Evolutionary conservation across 2,888 invertebrate genomes (phyloP).

Genomic region (Lasioglossum lativentre): DNA sequence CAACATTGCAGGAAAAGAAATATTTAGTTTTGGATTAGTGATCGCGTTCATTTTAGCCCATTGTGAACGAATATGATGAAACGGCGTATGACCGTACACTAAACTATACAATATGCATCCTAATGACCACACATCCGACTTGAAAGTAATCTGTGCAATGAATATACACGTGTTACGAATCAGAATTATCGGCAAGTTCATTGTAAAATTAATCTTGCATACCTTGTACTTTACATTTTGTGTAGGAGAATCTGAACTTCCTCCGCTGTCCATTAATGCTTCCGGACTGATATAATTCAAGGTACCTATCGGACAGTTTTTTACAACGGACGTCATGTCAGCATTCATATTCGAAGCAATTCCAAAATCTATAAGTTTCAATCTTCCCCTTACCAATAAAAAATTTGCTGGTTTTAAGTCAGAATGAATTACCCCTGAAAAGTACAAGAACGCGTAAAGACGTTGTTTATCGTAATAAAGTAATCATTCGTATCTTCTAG

Average conservation of each 20-base stretch:
- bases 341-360: slow-evolving; percentile 95
- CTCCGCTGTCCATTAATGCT: slow-evolving; percentile 89
- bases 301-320: slow-evolving; percentile 93
- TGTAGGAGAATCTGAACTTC: slow-evolving; percentile 81
- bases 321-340: slow-evolving; percentile 95
- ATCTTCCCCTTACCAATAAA: slow-evolving; percentile 92
- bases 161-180: slow-evolving; percentile 11
- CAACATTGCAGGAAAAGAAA: slow-evolving; percentile 88
- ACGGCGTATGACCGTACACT: slow-evolving; percentile 96
- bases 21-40: slow-evolving; percentile 89
- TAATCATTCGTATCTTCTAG: slow-evolving; percentile 21
- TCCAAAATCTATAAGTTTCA: slow-evolving; percentile 99
- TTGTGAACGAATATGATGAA: slow-evolving; percentile 91
- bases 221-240: slow-evolving; percentile 79
- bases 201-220: background rate
- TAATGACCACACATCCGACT: slow-evolving; percentile 98
- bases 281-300: slow-evolving; percentile 99
- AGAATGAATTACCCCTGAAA: slow-evolving; percentile 95
- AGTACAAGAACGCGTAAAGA: slow-evolving; percentile 6
- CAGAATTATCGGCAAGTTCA: background rate
- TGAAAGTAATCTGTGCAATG: slow-evolving; percentile 91
- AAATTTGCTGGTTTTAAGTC: slow-evolving; percentile 99
- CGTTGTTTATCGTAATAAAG: background rate
- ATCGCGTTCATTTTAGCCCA: slow-evolving; percentile 92
- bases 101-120: slow-evolving; percentile 98